These are phyloP conservation scores for Morelia viridis DNA, from an alignment of 2,797 vertebrate genomes.

Conservation along the genomic window DNA sequence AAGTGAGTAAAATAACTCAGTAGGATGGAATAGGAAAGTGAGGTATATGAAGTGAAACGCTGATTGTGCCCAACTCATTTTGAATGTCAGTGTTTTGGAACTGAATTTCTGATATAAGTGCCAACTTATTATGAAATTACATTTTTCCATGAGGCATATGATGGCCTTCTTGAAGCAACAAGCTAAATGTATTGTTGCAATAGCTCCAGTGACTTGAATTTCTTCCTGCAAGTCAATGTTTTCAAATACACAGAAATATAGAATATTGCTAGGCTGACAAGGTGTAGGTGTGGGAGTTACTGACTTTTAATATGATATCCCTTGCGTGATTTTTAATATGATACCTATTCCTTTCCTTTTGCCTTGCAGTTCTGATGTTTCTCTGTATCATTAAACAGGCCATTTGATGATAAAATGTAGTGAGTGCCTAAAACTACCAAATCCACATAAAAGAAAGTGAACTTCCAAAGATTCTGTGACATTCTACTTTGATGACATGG, in stretches of 20 bases:
- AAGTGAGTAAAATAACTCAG: background rate
- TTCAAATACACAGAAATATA: slow-evolving; percentile 44
- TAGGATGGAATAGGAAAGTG: background rate
- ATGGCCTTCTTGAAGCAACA: slow-evolving; percentile 37
- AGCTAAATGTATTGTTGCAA: slow-evolving; percentile 24
- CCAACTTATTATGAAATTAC: slow-evolving; percentile 32
- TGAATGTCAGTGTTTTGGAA: slow-evolving; percentile 20
- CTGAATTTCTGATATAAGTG: background rate
- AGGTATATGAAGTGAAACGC: too few relatives aligned
- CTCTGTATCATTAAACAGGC: slow-evolving; percentile 55
- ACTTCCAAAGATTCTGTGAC: slow-evolving; percentile 46
- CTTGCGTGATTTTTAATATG: slow-evolving; percentile 43
- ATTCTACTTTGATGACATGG: slow-evolving; percentile 46
- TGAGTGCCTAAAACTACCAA: slow-evolving; percentile 50
- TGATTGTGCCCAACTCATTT: background rate
- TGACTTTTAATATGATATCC: slow-evolving; percentile 61
- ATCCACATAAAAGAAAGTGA: slow-evolving; percentile 55
- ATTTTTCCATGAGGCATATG: slow-evolving; percentile 33
- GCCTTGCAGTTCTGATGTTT: slow-evolving; percentile 51
- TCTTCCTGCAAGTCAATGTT: slow-evolving; percentile 36
- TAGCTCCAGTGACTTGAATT: slow-evolving; percentile 34
- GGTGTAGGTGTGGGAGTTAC: background rate
- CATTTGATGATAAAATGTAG: slow-evolving; percentile 56
- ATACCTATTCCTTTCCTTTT: slow-evolving; percentile 48
- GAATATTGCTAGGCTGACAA: slow-evolving; percentile 33